Evolutionary conservation across 2,113 vertebrate genomes (phyloP), one percentile per base, ranked within the genome.

Genomic region (Nanger granti): DNA sequence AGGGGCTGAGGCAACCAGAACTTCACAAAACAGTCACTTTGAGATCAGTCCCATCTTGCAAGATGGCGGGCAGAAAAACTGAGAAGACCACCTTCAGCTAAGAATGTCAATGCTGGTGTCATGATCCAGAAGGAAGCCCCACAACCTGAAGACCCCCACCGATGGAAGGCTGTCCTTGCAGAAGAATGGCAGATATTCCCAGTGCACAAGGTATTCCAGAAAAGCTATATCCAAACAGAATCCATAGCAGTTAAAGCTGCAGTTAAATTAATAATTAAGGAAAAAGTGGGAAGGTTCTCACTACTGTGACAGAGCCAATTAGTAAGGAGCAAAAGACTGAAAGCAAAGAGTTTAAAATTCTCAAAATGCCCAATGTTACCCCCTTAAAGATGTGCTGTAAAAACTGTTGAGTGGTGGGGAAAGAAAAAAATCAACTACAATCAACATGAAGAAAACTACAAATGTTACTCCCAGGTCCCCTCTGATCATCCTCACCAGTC

Each of bases 241-340:
- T 99, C 98, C 93, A 99, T 98, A 55, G 99, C 99, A 62, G 99
- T 99, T 0, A 99, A 99, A 97, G 99, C 99, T 31, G 99, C 99
- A 60, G 98, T 99, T 0, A 99, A 99, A 97, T 99, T 99, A 31
- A 99, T 99, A 99, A 98, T 99, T 96, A 99, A 99, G 99, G 98
- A 99, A 99, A 98, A 99, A 99, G 97, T 99, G 95, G 93, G 1
- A 99, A 97, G 69, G 96, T 98, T 1, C 89, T 96, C 0, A 98
- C 99, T 3, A 99, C 99, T 4, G 97, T 99, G 90, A 98, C 97
- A 17, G 99, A 99, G 92, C 99, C 99, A 2, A 99, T 99, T 20
- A 99, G 99, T 1, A 99, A 99, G 89, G 99, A 99, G 97, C 99
- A 99, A 98, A 99, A 99, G 5, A 99, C 99, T 97, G 99, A 99